phyloP scores from a whole-genome alignment of 2,797 vertebrate species.

The Acanthornis magna region DNA sequence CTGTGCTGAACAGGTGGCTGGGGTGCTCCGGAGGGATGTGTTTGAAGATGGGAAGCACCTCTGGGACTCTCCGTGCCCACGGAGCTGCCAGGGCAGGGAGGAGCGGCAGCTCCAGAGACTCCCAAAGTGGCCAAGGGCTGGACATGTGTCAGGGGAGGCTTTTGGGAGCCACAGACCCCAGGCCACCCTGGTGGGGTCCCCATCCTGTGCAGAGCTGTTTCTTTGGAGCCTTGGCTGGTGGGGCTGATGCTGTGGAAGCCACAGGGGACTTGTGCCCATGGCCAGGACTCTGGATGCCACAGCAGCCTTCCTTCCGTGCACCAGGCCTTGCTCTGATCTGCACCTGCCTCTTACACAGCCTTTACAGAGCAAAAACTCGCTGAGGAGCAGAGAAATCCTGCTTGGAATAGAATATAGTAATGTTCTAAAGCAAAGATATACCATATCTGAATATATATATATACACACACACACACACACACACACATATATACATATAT shows the following conservation, averaged over 20 bases:
- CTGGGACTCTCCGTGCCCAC: rapidly evolving
- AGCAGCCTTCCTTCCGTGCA: not conserved
- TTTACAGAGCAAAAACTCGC: not conserved
- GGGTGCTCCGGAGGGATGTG: not conserved
- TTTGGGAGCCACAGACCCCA: not conserved
- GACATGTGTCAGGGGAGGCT: not conserved
- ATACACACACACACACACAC: too few species aligned
- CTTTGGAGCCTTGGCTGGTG: rapidly evolving
- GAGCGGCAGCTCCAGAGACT: not conserved
- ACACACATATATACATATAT: not conserved
- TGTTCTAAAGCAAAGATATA: not conserved
- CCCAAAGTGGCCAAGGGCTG: not conserved
- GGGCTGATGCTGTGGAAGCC: not conserved
- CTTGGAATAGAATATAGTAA: not conserved
- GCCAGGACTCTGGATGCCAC: not conserved
- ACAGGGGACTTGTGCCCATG: rapidly evolving
- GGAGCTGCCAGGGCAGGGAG: not conserved
- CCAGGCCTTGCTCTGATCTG: not conserved
- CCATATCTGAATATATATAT: not conserved
- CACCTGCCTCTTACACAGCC: not conserved
- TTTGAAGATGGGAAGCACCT: not conserved
- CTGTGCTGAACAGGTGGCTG: not conserved
- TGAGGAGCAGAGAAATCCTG: not conserved
- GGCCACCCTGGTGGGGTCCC: not conserved
- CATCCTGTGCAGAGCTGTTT: not conserved